Conservation (phyloP, 2,888 invertebrate genomes). For the Acholoe squamosa region DNA sequence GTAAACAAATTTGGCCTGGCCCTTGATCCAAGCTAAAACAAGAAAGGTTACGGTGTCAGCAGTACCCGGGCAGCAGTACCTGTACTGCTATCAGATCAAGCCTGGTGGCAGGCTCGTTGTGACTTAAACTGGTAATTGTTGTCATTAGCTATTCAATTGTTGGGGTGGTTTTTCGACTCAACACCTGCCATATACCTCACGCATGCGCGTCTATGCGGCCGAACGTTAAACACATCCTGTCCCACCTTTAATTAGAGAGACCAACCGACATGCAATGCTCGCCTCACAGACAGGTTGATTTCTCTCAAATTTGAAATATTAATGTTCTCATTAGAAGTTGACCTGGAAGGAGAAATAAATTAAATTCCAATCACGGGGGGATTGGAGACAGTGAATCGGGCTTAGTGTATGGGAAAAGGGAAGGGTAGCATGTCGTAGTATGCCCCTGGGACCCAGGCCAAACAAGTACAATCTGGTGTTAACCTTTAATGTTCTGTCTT, state of each 20-base stretch:
- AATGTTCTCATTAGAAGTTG: not conserved
- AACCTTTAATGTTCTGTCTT: slow-evolving; percentile 1
- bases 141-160: slow-evolving; percentile 33
- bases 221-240: not conserved
- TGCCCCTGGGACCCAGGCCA: not conserved
- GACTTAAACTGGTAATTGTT: not conserved
- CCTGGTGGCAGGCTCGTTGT: not conserved
- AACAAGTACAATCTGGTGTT: slow-evolving; percentile 12
- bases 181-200: not conserved
- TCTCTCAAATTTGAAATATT: slow-evolving; percentile 32
- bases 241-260: slow-evolving; percentile 2
- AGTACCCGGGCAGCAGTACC: not conserved
- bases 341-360: slow-evolving; percentile 7
- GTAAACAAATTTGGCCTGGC: too few species aligned
- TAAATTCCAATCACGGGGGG: slow-evolving; percentile 25
- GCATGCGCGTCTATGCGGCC: not conserved
- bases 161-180: not conserved
- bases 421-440: not conserved
- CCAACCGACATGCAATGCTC: not conserved
- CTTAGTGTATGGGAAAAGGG: not conserved
- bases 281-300: not conserved
- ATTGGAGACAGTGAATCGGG: not conserved
- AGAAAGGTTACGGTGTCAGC: too few species aligned
- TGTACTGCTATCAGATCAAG: not conserved
- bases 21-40: too few species aligned